Evolutionary conservation across 1,140 invertebrate species (phyloP), one percentile per base, ranked within the genome.

Genomic region (Ectropis grisescens): DNA sequence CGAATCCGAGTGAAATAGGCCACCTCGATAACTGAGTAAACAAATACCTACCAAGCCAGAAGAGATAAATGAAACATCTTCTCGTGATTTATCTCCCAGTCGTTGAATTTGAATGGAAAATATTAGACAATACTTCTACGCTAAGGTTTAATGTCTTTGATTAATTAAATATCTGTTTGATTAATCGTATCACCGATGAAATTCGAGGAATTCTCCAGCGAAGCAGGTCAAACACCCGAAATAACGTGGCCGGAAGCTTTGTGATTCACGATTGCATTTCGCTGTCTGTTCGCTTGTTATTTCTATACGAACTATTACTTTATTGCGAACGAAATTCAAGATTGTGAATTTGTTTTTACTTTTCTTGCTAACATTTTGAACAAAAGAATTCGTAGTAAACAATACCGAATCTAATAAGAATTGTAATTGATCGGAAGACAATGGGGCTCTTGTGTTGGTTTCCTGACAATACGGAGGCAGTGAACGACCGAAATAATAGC

Each of bases 401-500:
- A 19, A 4, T 4, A 3, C 16, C 8, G 8, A 3, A 19, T 19
- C 16, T 8, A 19, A 8, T 4, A 4, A 19, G 16, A 19, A 19
- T 19, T 19, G 8, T 19, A 4, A 8, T 4, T 8, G 16, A 8
- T 19, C 8, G 16, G 8, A 19, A 19, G 16, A 19, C 3, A 19
- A 8, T 19, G 3, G 3, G 3, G 3, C 8, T 19, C 16, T 3
- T 19, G 16, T 4, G 8, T 33, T 34, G 27, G 29, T 28, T 43
- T 23, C 23, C 29, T 39, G 36, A 35, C 31, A 36, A 42, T 52
- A 36, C 44, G 32, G 32, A 24, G 24, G 41, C 58, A 60, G 56
- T 55, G 50, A 64, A 66, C 47, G 64, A 71, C 61, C 68, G 62
- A 79, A 78, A 74, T 67, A 70, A 19, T 19, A 19, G 8, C 16